Evolutionary conservation across 1,140 invertebrate species (phyloP).

Genomic region (Andricus grossulariae): DNA sequence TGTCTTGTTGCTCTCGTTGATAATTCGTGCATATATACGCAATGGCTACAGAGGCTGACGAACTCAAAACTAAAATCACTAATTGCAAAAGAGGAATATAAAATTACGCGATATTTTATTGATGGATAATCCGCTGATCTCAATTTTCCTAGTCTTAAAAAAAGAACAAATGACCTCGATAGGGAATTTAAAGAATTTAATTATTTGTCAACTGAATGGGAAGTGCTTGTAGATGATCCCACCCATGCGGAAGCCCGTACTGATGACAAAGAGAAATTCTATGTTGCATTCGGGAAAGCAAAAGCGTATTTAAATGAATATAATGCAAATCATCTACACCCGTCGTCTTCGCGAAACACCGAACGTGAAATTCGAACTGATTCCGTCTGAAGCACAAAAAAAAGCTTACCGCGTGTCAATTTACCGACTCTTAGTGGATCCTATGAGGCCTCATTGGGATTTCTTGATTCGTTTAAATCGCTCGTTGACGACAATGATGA

Average conservation of each 20-base stretch:
- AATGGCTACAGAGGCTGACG: too few relatives aligned
- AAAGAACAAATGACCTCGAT: neutral
- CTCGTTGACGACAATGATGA: slow-evolving; percentile 49
- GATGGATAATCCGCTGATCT: too few relatives aligned
- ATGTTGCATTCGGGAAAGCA: neutral
- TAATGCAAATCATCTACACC: neutral
- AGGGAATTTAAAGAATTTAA: neutral
- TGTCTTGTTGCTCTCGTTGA: too few relatives aligned
- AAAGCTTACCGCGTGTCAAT: slow-evolving; percentile 46
- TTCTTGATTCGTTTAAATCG: slow-evolving; percentile 52
- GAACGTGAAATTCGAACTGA: neutral
- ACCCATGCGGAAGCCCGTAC: too few relatives aligned
- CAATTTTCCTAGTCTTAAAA: neutral
- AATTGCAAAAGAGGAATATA: too few relatives aligned
- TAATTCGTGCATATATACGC: too few relatives aligned
- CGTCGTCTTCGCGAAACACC: too few relatives aligned
- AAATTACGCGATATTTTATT: neutral
- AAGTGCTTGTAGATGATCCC: neutral
- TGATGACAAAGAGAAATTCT: neutral
- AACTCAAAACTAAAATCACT: too few relatives aligned
- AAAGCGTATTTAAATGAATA: neutral
- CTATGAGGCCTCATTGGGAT: slow-evolving; percentile 56
- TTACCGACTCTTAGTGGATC: slow-evolving; percentile 52
- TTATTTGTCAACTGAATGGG: neutral
- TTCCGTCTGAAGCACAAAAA: neutral